Conservation (phyloP, 2,888 invertebrate genomes). For the Phyllotreta cruciferae region DNA sequence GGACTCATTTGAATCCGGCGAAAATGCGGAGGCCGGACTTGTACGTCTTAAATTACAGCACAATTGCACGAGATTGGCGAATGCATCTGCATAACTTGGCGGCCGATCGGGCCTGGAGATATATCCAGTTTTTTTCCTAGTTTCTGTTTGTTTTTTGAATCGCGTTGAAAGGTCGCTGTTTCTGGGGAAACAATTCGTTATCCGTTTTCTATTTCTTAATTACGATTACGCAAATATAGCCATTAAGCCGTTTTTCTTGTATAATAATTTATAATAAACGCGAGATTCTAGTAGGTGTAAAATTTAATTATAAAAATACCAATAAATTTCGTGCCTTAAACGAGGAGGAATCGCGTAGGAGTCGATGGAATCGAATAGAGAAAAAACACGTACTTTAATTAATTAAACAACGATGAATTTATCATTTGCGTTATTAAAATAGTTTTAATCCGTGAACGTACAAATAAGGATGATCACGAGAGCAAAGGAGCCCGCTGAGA, state of each 20-base stretch:
- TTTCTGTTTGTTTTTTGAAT: conserved; percentile 7
- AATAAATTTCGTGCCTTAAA: conserved; percentile 18
- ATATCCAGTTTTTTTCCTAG: conserved; percentile 12
- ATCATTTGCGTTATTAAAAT: conserved; percentile 27
- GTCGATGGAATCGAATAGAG: conserved; percentile 21
- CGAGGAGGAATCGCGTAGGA: conserved; percentile 16
- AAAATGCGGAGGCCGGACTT: conserved; percentile 57
- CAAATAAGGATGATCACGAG: conserved; percentile 30
- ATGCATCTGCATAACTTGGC: conserved; percentile 61
- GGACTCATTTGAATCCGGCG: conserved; percentile 57
- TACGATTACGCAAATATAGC: conserved; percentile 7
- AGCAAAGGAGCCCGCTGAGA: conserved; percentile 21
- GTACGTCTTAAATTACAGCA: conserved; percentile 60
- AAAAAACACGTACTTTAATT: conserved; percentile 21
- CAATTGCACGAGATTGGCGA: conserved; percentile 60
- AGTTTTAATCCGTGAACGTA: conserved; percentile 20
- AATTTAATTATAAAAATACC: conserved; percentile 19
- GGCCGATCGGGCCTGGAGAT: conserved; percentile 54
- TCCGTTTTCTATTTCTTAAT: not conserved
- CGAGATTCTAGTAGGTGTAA: conserved; percentile 29
- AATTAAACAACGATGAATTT: conserved; percentile 30
- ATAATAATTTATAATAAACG: conserved; percentile 18
- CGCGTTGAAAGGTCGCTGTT: not conserved
- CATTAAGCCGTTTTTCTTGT: not conserved
- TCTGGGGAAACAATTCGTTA: not conserved